Evolutionary conservation across 2,797 vertebrate species (phyloP).

Genomic region (Nannoperca obscura): DNA sequence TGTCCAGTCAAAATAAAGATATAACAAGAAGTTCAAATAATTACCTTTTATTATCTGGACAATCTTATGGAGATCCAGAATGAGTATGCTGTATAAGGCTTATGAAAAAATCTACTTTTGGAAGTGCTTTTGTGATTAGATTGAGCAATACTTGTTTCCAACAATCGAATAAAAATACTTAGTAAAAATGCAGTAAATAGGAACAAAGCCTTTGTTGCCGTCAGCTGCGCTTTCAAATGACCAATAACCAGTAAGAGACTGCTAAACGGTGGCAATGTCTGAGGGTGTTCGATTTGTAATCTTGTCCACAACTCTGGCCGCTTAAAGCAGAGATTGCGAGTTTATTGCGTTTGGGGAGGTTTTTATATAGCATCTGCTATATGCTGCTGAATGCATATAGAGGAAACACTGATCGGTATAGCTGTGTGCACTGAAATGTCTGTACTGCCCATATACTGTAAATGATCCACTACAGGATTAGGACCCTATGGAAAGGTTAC

Average conservation of each 20-base stretch:
- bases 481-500: conserved; percentile 35
- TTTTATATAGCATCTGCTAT: too few relatives aligned
- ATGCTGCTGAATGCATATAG: too few relatives aligned
- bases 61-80: neutral
- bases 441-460: neutral
- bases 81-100: too few relatives aligned
- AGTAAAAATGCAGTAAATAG: neutral
- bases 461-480: conserved; percentile 27
- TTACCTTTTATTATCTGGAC: neutral
- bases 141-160: neutral
- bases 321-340: too few relatives aligned
- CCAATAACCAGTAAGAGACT: too few relatives aligned
- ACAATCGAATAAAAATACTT: neutral
- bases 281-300: too few relatives aligned
- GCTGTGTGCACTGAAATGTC: neutral
- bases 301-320: too few relatives aligned
- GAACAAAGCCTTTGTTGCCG: too few relatives aligned
- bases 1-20: conserved; percentile 1
- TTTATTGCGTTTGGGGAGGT: too few relatives aligned
- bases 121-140: neutral
- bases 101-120: neutral
- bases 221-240: too few relatives aligned
- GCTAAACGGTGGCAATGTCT: too few relatives aligned
- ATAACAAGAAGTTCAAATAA: neutral
- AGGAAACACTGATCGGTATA: too few relatives aligned